Percentiles rank a stretch among this genome's conserved stretches.
Evolutionary conservation across 2,113 vertebrate species (phyloP).

Genomic region (Anguilla rostrata): DNA sequence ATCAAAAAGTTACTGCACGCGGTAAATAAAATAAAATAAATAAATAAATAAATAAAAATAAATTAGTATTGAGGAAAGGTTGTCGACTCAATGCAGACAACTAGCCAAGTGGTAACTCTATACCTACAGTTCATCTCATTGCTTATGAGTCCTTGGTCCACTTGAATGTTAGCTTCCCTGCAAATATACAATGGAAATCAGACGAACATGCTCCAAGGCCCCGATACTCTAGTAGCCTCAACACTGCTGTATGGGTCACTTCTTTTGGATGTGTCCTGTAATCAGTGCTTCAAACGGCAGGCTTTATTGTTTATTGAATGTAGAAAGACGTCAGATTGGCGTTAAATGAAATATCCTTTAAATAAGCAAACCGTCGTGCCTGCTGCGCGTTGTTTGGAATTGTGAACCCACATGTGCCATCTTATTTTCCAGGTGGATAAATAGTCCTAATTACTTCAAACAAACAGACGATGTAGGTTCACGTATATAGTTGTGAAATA

Average conservation of each 20-base stretch:
- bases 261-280: not conserved
- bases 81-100: too few relatives aligned
- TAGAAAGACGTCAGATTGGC: conserved; percentile 25
- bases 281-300: not conserved
- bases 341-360: conserved; percentile 43
- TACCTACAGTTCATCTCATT: not conserved
- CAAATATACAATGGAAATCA: not conserved
- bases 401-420: conserved; percentile 28
- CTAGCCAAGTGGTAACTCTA: not conserved
- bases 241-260: not conserved
- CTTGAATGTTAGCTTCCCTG: not conserved
- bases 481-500: conserved; percentile 54
- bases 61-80: too few relatives aligned
- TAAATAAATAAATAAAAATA: not conserved
- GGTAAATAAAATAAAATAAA: too few relatives aligned
- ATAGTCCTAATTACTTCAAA: conserved; percentile 67
- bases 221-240: not conserved
- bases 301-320: not conserved
- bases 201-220: not conserved
- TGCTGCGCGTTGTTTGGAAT: conserved; percentile 29
- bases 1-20: too few relatives aligned
- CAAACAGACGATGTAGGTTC: conserved; percentile 55
- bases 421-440: conserved; percentile 64
- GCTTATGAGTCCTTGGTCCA: too few relatives aligned
- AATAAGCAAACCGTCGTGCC: conserved; percentile 40